These are phyloP conservation scores for Siniperca scherzeri DNA, from an alignment of 2,797 vertebrate genomes.

Conservation along the genomic window DNA sequence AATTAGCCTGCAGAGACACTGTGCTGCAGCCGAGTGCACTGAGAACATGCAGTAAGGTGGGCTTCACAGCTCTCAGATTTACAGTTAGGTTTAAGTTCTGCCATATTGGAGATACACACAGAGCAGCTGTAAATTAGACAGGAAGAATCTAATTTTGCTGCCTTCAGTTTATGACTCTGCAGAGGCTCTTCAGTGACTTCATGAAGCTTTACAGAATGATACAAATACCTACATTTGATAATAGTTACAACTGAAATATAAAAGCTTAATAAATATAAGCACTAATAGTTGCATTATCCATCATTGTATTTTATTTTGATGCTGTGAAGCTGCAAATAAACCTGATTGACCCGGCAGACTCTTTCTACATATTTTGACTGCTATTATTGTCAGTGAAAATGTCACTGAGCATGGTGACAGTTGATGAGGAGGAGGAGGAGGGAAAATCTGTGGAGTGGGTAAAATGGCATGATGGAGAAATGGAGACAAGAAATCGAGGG, in stretches of 20 bases:
- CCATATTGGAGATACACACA: neutral
- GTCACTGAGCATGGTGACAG: constrained; percentile 61
- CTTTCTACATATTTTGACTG: constrained; percentile 61
- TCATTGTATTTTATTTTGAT: constrained; percentile 13
- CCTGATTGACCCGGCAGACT: constrained; percentile 49
- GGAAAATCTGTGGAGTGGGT: constrained; percentile 36
- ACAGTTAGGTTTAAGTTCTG: constrained; percentile 5
- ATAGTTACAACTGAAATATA: neutral
- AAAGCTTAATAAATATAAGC: neutral
- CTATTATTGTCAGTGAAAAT: constrained; percentile 57
- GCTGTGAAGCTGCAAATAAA: constrained; percentile 40
- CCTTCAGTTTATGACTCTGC: neutral
- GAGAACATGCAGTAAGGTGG: constrained; percentile 53
- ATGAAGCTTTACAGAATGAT: neutral
- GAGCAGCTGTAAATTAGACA: neutral
- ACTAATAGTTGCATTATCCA: neutral
- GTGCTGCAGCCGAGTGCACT: constrained; percentile 30
- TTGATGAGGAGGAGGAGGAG: constrained; percentile 44
- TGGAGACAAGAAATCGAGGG: constrained; percentile 44
- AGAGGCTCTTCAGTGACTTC: neutral
- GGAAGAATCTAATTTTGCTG: neutral
- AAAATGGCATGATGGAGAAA: constrained; percentile 61
- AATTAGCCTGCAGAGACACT: constrained; percentile 75
- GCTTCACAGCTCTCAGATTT: constrained; percentile 27
- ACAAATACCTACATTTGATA: neutral